A percentile compares a stretch with the other conserved stretches of the same genome.
These are phyloP conservation scores for Tetropium fuscum DNA, from an alignment of 2,888 invertebrate species.

Conservation along the genomic window DNA sequence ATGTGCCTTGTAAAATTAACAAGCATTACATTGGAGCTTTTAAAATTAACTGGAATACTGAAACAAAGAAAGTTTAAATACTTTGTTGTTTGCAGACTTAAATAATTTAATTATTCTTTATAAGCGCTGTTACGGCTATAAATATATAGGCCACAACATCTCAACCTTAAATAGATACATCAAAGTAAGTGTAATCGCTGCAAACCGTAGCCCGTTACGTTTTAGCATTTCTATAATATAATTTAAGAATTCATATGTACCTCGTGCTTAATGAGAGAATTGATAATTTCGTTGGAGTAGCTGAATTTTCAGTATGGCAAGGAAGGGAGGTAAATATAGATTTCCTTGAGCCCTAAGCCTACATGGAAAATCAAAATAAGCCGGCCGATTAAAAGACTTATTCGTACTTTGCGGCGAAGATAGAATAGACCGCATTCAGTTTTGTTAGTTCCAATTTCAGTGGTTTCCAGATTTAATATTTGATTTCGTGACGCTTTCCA, in stretches of 20 bases:
- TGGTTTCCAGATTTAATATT: slow-evolving; percentile 16
- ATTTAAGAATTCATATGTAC: background rate
- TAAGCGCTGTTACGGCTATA: slow-evolving; percentile 33
- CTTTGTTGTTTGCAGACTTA: slow-evolving; percentile 9
- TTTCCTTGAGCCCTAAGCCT: background rate
- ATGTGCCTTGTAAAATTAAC: too few relatives aligned
- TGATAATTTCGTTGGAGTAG: background rate
- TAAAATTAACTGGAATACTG: background rate
- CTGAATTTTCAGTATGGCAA: background rate
- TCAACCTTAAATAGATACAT: slow-evolving; percentile 37
- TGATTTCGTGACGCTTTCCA: slow-evolving; percentile 6
- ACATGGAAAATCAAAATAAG: slow-evolving; percentile 23
- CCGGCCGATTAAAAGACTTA: slow-evolving; percentile 22
- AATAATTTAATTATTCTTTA: slow-evolving; percentile 25
- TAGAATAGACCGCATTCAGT: slow-evolving; percentile 16
- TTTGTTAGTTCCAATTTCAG: slow-evolving; percentile 11
- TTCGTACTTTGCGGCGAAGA: slow-evolving; percentile 18
- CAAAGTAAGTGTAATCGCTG: slow-evolving; percentile 29
- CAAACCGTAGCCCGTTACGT: too few relatives aligned
- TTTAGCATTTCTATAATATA: too few relatives aligned
- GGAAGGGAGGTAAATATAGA: slow-evolving; percentile 9
- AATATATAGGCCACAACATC: slow-evolving; percentile 35
- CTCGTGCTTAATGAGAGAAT: background rate
- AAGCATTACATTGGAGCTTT: too few relatives aligned
- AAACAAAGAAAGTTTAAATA: background rate